A percentile compares a stretch with the other conserved stretches of the same genome.
Evolutionary conservation across 2,888 invertebrate genomes (phyloP).

Genomic region (Harpalus rubripes): DNA sequence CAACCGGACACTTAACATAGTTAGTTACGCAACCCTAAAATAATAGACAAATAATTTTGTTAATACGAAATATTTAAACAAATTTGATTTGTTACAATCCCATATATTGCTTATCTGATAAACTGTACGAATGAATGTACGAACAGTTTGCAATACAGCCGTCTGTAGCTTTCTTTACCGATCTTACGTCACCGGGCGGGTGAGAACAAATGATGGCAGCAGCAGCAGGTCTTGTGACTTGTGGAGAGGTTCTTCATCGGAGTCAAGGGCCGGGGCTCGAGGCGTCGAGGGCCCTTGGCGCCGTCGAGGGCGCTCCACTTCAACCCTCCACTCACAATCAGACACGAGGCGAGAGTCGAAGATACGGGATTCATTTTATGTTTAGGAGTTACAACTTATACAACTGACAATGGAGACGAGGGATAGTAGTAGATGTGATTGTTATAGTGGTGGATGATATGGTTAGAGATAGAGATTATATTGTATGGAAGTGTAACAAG

Average conservation of each 20-base stretch:
- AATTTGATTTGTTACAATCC: no score
- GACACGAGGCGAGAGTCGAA: background rate
- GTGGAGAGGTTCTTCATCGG: conserved; percentile 47
- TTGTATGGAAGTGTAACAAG: no score
- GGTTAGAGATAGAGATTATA: no score
- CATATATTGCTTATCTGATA: no score
- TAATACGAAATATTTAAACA: no score
- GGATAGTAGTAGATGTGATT: no score
- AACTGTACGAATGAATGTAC: no score
- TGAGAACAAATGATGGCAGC: conserved; percentile 37
- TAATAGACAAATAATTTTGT: no score
- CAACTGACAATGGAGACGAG: no score
- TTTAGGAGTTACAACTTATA: background rate
- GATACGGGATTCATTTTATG: background rate
- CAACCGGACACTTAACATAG: no score
- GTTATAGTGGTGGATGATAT: no score
- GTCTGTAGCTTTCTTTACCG: conserved; percentile 3
- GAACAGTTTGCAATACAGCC: background rate
- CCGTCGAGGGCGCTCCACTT: conserved; percentile 20
- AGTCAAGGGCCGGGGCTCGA: conserved; percentile 29
- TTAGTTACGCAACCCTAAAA: no score
- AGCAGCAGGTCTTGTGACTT: conserved; percentile 16
- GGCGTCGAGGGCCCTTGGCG: conserved; percentile 32
- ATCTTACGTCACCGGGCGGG: background rate
- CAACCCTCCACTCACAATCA: conserved; percentile 4